Evolutionary conservation across 2,797 vertebrate species (phyloP), one percentile per base, ranked within the genome.

Genomic region (Epinephelus malabaricus): DNA sequence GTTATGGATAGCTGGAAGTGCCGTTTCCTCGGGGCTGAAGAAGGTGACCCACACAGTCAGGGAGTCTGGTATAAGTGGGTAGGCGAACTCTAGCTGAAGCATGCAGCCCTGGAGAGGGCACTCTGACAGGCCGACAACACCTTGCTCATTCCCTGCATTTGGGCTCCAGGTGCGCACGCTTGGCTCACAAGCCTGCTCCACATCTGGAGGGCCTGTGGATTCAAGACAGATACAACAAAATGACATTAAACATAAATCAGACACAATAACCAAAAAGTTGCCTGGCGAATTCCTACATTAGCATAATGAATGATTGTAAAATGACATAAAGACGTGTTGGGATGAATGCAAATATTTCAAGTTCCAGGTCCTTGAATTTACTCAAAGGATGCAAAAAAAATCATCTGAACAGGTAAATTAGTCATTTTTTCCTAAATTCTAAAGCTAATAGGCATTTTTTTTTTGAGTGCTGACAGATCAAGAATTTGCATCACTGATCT

Each of bases 101-200:
- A 98, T 97, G 92, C 98, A 99, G 85, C 98, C 98, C 88, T 98
- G 96, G 27, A 96, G 96, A 0, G 98, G 97, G 70, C 98, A 99
- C 82, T 96, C 97, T 0, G 98, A 97, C 14, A 97, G 95, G 45
- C 91, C 98, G 80, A 7, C 95, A 80, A 82, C 96, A 89, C 70
- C 96, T 90, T 93, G 93, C 77, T 95, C 96, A 5, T 81, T 94
- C 47, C 97, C 96, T 0, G 97, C 96, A 76, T 97, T 97, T 63
- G 98, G 98, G 67, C 98, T 99, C 98, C 98, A 99, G 0, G 98
- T 99, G 64, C 96, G 96, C 40, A 99, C 98, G 1, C 97, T 99
- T 87, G 98, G 96, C 88, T 99, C 98, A 76, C 98, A 99, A 3
- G 96, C 96, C 88, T 99, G 98, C 87, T 99, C 98, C 56, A 99